A percentile compares a stretch with the other conserved stretches of the same genome.
Conservation (phyloP, 2,797 vertebrate genomes). For the Etheostoma perlongum region DNA sequence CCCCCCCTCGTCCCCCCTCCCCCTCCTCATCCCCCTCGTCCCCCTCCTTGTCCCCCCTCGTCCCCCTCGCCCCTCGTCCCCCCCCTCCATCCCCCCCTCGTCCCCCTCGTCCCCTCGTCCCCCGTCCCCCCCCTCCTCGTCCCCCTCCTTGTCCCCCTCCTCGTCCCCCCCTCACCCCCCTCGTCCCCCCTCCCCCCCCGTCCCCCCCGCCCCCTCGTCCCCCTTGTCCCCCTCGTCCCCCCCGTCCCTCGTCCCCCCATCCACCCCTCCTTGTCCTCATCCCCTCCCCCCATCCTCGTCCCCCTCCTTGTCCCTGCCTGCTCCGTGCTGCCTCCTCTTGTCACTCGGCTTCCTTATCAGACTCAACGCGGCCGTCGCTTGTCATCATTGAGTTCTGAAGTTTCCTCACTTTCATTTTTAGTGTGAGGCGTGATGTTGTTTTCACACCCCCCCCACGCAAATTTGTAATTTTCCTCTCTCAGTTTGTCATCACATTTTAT, state of each 20-base stretch:
- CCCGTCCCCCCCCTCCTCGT: neutral
- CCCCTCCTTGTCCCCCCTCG: neutral
- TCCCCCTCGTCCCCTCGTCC: too few species aligned
- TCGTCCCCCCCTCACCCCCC: too few species aligned
- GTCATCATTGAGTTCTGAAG: constrained; percentile 60
- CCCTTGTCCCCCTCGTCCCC: too few species aligned
- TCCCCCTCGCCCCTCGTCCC: too few species aligned
- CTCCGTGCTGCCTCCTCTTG: constrained; percentile 50
- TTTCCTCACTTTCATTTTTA: constrained; percentile 56
- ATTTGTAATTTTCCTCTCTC: constrained; percentile 70
- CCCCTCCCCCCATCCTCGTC: too few species aligned
- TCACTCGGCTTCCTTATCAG: constrained; percentile 57
- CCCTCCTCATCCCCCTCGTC: too few species aligned
- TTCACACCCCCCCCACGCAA: constrained; percentile 57
- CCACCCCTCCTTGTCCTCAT: too few species aligned
- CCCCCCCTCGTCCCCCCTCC: too few species aligned
- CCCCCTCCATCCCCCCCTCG: neutral
- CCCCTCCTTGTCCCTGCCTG: constrained; percentile 21
- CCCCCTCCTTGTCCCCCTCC: neutral
- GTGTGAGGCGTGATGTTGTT: constrained; percentile 48
- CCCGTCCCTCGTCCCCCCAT: too few species aligned
- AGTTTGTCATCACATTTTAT: constrained; percentile 61
- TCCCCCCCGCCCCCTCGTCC: too few species aligned
- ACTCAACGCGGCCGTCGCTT: constrained; percentile 32
- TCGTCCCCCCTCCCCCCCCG: too few species aligned